These are phyloP conservation scores for Aurelia aurita DNA, from an alignment of 30 jellyfish, hydroid and myxozoan genomes.

Conservation along the genomic window DNA sequence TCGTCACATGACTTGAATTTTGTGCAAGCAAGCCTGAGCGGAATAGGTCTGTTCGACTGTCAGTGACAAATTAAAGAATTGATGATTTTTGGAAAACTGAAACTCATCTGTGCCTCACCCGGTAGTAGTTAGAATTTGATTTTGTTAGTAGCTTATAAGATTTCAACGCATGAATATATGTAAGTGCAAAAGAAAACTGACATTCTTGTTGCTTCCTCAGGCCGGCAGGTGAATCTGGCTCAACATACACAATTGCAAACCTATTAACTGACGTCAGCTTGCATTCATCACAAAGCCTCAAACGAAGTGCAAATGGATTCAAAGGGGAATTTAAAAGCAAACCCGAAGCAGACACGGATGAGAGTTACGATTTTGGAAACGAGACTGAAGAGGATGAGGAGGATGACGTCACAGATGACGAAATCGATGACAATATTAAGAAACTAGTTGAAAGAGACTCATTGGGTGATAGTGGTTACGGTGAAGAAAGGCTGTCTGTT, in stretches of 20 bases:
- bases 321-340: neutral
- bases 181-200: neutral
- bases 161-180: no score
- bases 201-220: slow-evolving; percentile 11
- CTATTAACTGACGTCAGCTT: slow-evolving; percentile 68
- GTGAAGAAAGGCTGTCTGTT: slow-evolving; percentile 63
- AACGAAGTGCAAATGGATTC: slow-evolving; percentile 70
- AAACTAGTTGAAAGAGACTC: slow-evolving; percentile 86
- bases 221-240: slow-evolving; percentile 79
- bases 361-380: slow-evolving; percentile 74
- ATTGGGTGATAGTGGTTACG: slow-evolving; percentile 93
- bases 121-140: no score
- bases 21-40: no score
- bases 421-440: slow-evolving; percentile 79
- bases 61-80: no score
- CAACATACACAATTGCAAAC: slow-evolving; percentile 65
- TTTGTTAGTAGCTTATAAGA: no score
- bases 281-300: slow-evolving; percentile 68
- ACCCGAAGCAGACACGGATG: slow-evolving; percentile 68
- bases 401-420: slow-evolving; percentile 92
- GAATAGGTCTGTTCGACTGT: no score
- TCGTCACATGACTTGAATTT: no score
- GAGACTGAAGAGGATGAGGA: slow-evolving; percentile 85
- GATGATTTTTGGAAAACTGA: no score
- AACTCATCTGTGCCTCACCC: no score